Evolutionary conservation across 1,140 invertebrate genomes (phyloP), one percentile per base, ranked within the genome.

Genomic region (Dysdera silvatica): DNA sequence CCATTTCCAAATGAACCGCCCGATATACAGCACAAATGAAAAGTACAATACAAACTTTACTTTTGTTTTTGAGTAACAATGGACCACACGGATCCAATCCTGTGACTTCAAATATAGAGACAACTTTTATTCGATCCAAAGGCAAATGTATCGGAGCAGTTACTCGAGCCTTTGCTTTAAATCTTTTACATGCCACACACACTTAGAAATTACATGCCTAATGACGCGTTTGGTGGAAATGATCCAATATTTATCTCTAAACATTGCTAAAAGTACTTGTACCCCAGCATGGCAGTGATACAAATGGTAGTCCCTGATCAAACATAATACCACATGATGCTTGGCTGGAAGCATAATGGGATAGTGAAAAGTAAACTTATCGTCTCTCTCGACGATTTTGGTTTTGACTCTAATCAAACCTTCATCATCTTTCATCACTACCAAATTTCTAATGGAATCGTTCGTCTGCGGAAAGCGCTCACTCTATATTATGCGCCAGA

Each of bases 1-100:
- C 71, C 69, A 62, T 65, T 75, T 72, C 79, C 69, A 74, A 72
- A 74, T 77, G 76, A 70, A 70, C 74, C 70, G 72, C 73, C 75
- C 69, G 76, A 0, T 75, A 75, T 2, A 66, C 33, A 18, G 78
- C 72, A 55, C 78, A 80, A 6, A 78, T 70, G 54, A 79, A 80
- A 4, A 80, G 1, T 12, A 68, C 71, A 6, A 78, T 43, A 57
- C 76, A 79, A 5, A 67, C 69, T 57, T 80, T 80, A 20, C 52
- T 55, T 12, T 58, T 57, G 66, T 72, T 75, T 16, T 76, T 66
- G 1, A 61, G 7, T 40, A 79, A 73, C 40, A 51, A 29, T 2
- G 57, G 47, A 4, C 47, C 31, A 35, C 3, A 48, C 14, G 40
- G 18, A 33, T 58, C 28, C 10, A 58, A 12, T 12, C 56, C 56